phyloP scores from a whole-genome alignment of 2,888 invertebrate genomes.

The Drosophila subquinaria region DNA sequence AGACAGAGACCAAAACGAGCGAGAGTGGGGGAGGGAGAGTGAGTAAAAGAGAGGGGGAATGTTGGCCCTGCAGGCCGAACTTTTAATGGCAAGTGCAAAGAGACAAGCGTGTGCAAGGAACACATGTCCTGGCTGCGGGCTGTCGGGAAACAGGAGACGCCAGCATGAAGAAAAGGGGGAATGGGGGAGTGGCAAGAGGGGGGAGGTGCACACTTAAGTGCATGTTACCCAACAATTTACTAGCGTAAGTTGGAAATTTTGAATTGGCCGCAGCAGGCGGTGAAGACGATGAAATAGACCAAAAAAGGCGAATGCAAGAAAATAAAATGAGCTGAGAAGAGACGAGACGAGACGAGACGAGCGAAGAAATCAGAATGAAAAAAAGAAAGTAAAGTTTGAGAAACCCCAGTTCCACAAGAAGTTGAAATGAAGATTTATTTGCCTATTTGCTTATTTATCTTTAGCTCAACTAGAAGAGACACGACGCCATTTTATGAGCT shows the following conservation, averaged over 20 bases:
- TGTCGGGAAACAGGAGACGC: background rate
- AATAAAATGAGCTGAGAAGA: slow-evolving; percentile 3
- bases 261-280: slow-evolving; percentile 70
- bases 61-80: slow-evolving; percentile 70
- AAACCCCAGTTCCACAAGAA: slow-evolving; percentile 63
- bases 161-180: background rate
- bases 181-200: background rate
- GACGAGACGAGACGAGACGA: background rate
- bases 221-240: slow-evolving; percentile 82
- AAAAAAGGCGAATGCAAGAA: slow-evolving; percentile 2
- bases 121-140: slow-evolving; percentile 80
- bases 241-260: slow-evolving; percentile 78
- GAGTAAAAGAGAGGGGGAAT: background rate
- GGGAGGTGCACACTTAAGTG: slow-evolving; percentile 66
- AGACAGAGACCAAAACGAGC: slow-evolving; percentile 12
- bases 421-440: slow-evolving; percentile 82
- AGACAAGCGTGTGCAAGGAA: slow-evolving; percentile 65
- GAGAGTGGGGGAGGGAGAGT: background rate
- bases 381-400: slow-evolving; percentile 59
- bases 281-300: slow-evolving; percentile 8
- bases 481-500: slow-evolving; percentile 52
- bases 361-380: slow-evolving; percentile 5
- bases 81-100: slow-evolving; percentile 79
- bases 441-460: slow-evolving; percentile 82
- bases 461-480: slow-evolving; percentile 57